phyloP scores from a whole-genome alignment of 2,113 vertebrate genomes.

The Ptilorrhoa leucosticta region DNA sequence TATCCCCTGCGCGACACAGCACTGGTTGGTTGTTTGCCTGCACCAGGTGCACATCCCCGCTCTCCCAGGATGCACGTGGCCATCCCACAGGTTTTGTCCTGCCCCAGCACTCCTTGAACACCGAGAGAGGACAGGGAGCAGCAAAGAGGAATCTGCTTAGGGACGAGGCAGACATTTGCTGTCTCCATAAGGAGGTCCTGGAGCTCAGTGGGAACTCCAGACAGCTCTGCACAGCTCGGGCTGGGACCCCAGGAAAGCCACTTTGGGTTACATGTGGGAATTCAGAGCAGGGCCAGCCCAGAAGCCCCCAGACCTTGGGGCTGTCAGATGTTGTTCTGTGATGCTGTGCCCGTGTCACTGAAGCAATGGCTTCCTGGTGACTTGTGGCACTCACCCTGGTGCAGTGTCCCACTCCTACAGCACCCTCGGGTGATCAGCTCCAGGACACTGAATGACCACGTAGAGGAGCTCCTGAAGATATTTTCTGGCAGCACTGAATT shows the following conservation, averaged over 20 bases:
- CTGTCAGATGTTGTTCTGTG: fast-evolving
- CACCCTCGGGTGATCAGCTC: not conserved
- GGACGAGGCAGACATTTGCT: not conserved
- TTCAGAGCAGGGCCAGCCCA: not conserved
- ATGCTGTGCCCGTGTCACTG: not conserved
- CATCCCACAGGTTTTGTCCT: not conserved
- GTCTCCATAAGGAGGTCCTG: not conserved
- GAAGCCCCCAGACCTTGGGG: not conserved
- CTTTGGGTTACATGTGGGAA: fast-evolving
- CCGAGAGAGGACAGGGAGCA: not conserved
- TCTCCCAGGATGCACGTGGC: fast-evolving
- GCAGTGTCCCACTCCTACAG: fast-evolving
- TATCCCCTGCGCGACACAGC: not conserved
- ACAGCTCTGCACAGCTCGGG: not conserved
- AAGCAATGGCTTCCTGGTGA: not conserved
- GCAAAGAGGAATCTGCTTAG: not conserved
- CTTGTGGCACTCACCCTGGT: not conserved
- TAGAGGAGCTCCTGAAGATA: fast-evolving
- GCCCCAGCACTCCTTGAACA: not conserved
- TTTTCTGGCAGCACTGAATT: not conserved
- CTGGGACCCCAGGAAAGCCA: not conserved
- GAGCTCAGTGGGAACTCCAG: not conserved
- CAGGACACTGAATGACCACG: fast-evolving
- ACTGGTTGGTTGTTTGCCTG: fast-evolving
- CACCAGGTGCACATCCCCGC: not conserved